Conservation (phyloP, 2,113 vertebrate species). For the Hippotragus niger region DNA sequence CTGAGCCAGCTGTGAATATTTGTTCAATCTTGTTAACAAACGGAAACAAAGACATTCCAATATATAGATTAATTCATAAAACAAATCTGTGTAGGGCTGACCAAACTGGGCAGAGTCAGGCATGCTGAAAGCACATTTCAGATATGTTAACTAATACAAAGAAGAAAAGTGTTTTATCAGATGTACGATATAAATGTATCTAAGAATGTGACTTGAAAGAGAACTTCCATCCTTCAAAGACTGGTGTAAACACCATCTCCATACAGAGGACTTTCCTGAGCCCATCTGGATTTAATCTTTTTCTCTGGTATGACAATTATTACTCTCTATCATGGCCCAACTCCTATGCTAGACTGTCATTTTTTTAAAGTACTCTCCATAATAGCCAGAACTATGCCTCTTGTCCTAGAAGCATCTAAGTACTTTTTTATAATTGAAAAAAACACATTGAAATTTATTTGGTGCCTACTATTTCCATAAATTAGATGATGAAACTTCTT, state of each 20-base stretch:
- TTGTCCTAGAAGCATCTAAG: not conserved
- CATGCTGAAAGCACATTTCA: not conserved
- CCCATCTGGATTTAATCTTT: slow-evolving; percentile 17
- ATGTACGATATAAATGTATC: not conserved
- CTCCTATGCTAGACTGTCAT: not conserved
- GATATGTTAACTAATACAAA: not conserved
- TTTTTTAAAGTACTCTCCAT: not conserved
- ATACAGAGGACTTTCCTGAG: not conserved
- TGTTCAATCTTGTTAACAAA: not conserved
- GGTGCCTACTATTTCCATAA: not conserved
- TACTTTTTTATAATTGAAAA: not conserved
- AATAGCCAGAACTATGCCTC: not conserved
- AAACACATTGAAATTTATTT: not conserved
- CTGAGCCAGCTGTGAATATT: not conserved
- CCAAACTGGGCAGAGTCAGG: not conserved
- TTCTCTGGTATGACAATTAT: not conserved
- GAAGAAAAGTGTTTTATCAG: not conserved
- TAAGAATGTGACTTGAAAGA: not conserved
- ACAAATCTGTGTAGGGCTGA: not conserved
- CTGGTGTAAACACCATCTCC: not conserved
- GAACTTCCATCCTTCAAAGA: not conserved
- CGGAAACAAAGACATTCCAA: not conserved
- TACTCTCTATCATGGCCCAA: not conserved
- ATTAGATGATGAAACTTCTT: not conserved
- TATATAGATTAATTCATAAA: not conserved